Conservation (phyloP, 2,113 vertebrate species). For the Leucosticte australis region DNA sequence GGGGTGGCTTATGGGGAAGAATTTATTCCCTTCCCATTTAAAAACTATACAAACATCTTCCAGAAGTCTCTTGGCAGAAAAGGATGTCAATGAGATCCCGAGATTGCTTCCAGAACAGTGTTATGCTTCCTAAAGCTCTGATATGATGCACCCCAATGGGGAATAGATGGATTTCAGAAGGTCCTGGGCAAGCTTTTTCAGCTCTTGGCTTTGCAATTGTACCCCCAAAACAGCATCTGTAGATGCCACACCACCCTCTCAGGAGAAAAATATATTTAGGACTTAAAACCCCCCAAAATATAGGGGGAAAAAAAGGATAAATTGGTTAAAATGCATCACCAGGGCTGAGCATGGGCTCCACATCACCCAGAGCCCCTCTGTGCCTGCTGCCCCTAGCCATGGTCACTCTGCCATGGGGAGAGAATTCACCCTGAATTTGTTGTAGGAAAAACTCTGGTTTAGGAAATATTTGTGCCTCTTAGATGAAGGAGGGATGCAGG, state of each 20-base stretch:
- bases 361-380: not conserved
- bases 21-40: not conserved
- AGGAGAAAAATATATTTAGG: not conserved
- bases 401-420: not conserved
- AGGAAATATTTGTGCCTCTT: not conserved
- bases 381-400: not conserved
- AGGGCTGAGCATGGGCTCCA: fast-evolving
- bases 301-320: fast-evolving
- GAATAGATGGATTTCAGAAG: not conserved
- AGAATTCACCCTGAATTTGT: not conserved
- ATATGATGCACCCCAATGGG: not conserved
- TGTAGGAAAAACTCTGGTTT: not conserved
- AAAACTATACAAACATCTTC: not conserved
- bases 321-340: not conserved
- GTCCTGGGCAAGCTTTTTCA: not conserved
- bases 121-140: not conserved
- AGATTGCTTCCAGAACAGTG: not conserved
- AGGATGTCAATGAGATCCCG: not conserved
- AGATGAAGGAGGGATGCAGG: not conserved
- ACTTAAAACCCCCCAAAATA: not conserved
- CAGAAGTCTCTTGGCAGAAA: not conserved
- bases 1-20: not conserved
- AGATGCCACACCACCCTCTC: not conserved
- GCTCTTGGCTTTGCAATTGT: not conserved
- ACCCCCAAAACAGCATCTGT: not conserved